Evolutionary conservation across 1,140 invertebrate genomes (phyloP), one percentile per base, ranked within the genome.

Genomic region (Tetramorium simillimum): DNA sequence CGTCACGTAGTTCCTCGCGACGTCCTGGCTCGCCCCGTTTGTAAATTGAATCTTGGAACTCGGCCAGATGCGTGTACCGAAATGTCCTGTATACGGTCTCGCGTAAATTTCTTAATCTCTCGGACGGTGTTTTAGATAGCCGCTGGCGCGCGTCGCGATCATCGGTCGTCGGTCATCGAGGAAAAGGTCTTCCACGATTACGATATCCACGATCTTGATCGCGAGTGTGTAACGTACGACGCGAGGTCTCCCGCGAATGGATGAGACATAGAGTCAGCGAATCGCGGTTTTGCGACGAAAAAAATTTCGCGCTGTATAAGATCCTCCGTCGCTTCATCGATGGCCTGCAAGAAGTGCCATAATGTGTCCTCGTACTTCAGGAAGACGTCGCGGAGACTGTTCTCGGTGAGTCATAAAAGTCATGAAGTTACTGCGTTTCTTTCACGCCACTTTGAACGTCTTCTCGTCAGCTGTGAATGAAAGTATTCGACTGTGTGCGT

Each of bases 391-490:
- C 87, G 85, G 18, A 86, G 82, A 43, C 56, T 92, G 82, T 86
- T 92, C 81, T 86, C 86, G 91, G 92, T 92, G 56, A 92, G 92
- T 89, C 56, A 14, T 46, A 60, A 70, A 53, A 18, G 9, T 70
- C 37, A 69, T 24, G 10, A 73, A 58, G 67, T 43, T 21, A 49
- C 28, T 24, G 40, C 53, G 18, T 46, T 46, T 43, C 24, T 73
- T 46, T 75, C 18, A 33, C 18, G 4, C 5, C 7, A 6, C 21
- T n/a, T 69, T 3, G 46, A 18, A 37, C 21, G 16, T 5, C 7
- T 28, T 14, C 1, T 14, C 1, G 21, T 69, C 21, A 70, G 37
- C 21, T 28, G 21, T 6, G 49, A 70, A 40, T 33, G 63, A 12
- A 3, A 49, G 46, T 21, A 16, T 3, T 5, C 33, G 9, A 51